These are phyloP conservation scores for Rhodophaea formosa DNA, from an alignment of 2,888 invertebrate genomes.

Conservation along the genomic window DNA sequence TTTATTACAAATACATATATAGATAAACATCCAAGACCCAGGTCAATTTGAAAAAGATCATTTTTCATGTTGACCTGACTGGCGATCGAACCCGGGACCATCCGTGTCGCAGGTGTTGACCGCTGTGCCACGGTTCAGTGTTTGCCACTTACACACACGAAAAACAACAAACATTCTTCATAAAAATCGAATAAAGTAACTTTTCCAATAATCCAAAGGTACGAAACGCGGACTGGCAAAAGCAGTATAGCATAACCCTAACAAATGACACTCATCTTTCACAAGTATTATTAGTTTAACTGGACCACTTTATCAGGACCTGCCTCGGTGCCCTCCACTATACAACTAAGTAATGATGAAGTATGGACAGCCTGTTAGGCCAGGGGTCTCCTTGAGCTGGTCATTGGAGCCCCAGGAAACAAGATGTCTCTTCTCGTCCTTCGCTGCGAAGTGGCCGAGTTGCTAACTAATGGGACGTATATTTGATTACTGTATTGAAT, in stretches of 20 bases:
- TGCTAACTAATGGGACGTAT: constrained; percentile 48
- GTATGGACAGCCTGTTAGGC: neutral
- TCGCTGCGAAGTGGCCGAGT: constrained; percentile 41
- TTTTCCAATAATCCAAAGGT: neutral
- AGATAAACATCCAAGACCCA: no score
- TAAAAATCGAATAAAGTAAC: no score
- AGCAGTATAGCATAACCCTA: constrained; percentile 32
- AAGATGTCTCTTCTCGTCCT: constrained; percentile 42
- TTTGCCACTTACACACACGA: no score
- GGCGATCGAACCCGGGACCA: no score
- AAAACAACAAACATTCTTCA: no score
- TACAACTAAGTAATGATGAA: constrained; percentile 9
- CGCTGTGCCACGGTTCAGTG: no score
- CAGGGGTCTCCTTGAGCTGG: constrained; percentile 33
- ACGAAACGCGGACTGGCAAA: neutral
- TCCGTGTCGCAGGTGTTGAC: no score
- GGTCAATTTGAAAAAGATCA: no score
- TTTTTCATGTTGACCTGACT: no score
- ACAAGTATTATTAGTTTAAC: constrained; percentile 54
- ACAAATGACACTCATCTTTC: constrained; percentile 62
- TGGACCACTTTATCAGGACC: constrained; percentile 37
- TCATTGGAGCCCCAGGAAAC: constrained; percentile 35
- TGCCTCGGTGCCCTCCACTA: constrained; percentile 26
- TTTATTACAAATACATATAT: no score
- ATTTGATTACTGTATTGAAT: constrained; percentile 19